These are phyloP conservation scores for Ruditapes philippinarum DNA, from an alignment of 1,140 invertebrate genomes.

Conservation along the genomic window DNA sequence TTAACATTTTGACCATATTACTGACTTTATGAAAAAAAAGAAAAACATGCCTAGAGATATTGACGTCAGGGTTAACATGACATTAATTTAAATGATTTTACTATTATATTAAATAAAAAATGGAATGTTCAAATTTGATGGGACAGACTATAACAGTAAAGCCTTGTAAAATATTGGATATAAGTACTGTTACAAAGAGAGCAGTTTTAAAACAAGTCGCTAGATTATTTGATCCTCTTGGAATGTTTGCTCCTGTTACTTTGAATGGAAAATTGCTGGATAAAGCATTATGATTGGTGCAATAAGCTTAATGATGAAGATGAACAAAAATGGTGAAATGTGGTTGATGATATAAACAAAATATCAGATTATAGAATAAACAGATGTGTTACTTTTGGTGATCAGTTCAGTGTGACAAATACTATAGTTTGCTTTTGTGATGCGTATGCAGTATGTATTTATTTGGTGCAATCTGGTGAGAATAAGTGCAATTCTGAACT, in stretches of 20 bases:
- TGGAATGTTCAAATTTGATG: too few species aligned
- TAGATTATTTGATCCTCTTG: not conserved
- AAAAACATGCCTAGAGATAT: too few species aligned
- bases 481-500: not conserved
- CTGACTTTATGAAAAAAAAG: too few species aligned
- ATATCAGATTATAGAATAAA: not conserved
- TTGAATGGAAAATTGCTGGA: slow-evolving; percentile 31
- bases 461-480: not conserved
- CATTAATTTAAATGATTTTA: too few species aligned
- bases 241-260: not conserved
- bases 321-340: not conserved
- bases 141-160: too few species aligned
- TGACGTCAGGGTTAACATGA: too few species aligned
- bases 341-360: not conserved
- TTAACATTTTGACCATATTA: too few species aligned
- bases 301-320: not conserved
- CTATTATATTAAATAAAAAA: too few species aligned
- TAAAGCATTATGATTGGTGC: not conserved
- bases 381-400: not conserved
- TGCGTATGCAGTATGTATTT: not conserved
- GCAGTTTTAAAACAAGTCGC: not conserved
- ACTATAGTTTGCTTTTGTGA: slow-evolving; percentile 2
- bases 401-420: not conserved
- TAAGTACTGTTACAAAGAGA: not conserved
- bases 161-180: not conserved